Evolutionary conservation across 2,113 vertebrate species (phyloP), one percentile per base, ranked within the genome.

Genomic region (Vanacampus margaritifer): DNA sequence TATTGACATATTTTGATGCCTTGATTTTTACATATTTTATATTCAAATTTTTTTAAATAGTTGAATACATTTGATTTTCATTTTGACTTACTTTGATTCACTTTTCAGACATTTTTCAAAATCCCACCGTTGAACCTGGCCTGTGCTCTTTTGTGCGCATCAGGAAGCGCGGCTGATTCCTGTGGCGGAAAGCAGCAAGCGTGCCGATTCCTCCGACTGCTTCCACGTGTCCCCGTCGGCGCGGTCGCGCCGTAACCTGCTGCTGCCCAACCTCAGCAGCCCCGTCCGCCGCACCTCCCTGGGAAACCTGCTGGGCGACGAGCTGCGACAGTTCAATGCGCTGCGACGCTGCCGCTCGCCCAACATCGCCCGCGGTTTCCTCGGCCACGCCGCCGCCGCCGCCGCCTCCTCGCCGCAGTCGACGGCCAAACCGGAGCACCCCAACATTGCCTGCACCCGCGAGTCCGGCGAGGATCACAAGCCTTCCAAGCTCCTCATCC

Each of bases 271-370:
- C 75, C 91, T 95, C 73, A 91, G 91, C 86, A 93, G 92, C 75
- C 93, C 90, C 0, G 88, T 88, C 8, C 90, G 89, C 5, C 90
- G 90, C 0, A 92, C 94, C 53, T 95, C 94, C 24, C 85, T 95
- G 61, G 92, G 94, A 67, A 95, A 94, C 90, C 93, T 95, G 68
- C 88, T 96, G 64, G 94, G 95, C 0, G 95, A 97, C 1, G 95
- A 98, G 78, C 68, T 95, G 67, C 89, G 93, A 23, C 95, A 93
- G 80, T 94, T 94, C 74, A 92, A 93, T 1, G 92, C 93, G 65
- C 89, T 94, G 69, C 86, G 92, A 4, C 93, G 89, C 67, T 90
- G 94, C 72, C 92, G 68, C 16, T 93, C 95, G 10, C 93, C 95
- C 0, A 93, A 91, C 60, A 91, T 83, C 3, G 89, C 90, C 79